Conservation (phyloP, 1,140 invertebrate species). For the Sogatella furcifera region DNA sequence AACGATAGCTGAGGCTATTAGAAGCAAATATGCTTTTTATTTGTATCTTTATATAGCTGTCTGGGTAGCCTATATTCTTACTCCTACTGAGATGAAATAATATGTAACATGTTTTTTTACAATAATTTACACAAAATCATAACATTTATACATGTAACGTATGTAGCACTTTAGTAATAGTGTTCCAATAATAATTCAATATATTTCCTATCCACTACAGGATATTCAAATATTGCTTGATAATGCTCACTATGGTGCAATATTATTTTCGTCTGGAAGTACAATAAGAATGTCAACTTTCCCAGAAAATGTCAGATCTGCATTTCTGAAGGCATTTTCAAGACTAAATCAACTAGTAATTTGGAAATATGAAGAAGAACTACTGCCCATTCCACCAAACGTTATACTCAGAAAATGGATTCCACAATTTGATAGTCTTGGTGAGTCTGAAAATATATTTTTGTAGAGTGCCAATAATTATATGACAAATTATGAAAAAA, state of each 20-base stretch:
- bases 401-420: conserved; percentile 14
- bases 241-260: conserved; percentile 34
- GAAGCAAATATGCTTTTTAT: too few species aligned
- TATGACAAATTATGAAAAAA: too few species aligned
- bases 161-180: too few species aligned
- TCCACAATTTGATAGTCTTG: conserved; percentile 9
- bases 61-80: too few species aligned
- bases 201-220: conserved; percentile 9
- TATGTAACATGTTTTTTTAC: too few species aligned
- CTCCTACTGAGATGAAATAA: too few species aligned
- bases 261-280: conserved; percentile 42
- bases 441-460: background rate
- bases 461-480: too few species aligned
- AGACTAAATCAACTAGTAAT: conserved; percentile 38
- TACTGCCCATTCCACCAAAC: background rate
- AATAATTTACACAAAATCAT: too few species aligned
- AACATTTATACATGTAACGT: too few species aligned
- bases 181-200: too few species aligned
- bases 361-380: conserved; percentile 38
- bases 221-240: conserved; percentile 21
- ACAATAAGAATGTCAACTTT: conserved; percentile 36
- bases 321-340: conserved; percentile 34
- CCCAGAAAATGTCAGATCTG: conserved; percentile 25
- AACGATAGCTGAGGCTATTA: too few species aligned
- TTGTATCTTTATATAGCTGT: too few species aligned